Base-by-base conservation (phyloP, 2,113 vertebrate genomes). In the Xenopus laevis region DNA sequence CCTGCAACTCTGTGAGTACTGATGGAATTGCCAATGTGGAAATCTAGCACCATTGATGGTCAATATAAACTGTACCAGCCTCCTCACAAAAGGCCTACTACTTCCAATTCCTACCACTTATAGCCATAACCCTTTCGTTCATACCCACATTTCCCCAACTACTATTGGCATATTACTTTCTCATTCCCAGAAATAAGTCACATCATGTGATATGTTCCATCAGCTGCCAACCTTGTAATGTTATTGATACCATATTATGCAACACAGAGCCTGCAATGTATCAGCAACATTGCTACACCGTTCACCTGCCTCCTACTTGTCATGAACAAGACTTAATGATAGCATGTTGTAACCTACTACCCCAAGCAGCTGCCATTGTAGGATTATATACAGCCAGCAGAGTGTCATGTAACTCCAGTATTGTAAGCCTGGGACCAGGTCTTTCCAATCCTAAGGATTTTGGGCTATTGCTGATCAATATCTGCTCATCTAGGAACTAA, bases 1-100 rank as follows among this genome's bases (percentile, higher is more conserved):
- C 94, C 40, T 96, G 94, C 87, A 95, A 94, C 79, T 71, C 86
- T 6, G 94, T 97, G 82, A 94, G 95, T 88, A 18, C 13, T 12
- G 45, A 13, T 27, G 23, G 23, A 27, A 27, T 27, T 4, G 16
- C 4, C 9, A 15, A 16, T 40, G 23, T n/a, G 8, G 15, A 2
- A 4, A 16, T 15, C 17, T 9, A 64, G 15, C 33, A 9, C 7
- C 23, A 62, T 62, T 1, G 23, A 27, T 27, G 13, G 50, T 9
- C 55, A 17, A 58, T 20, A 50, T 50, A 50, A 4, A 50, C 6
- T 50, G 12, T 50, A 13, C 46, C 4, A 33, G 30, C 30, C 30
- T 9, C 3, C 53, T n/a, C n/a, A 15, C 7, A 16, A 15, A n/a
- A 3, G 16, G 12, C 7, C 16, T n/a, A 12, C 13, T 57, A 57